Evolutionary conservation across 1,140 invertebrate genomes (phyloP).

Genomic region (Teleopsis dalmanni): DNA sequence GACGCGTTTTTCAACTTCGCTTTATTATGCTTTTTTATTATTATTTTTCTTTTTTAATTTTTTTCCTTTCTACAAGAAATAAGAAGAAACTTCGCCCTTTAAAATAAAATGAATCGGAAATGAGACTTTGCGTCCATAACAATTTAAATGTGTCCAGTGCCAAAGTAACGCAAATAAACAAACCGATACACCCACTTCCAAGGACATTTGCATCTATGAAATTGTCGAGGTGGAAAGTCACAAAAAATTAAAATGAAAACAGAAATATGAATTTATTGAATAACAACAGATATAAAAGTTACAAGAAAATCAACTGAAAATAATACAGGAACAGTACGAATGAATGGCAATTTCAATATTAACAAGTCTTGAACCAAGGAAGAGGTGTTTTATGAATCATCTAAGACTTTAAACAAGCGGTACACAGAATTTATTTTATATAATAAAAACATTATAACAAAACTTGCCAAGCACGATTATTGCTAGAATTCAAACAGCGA

Average conservation of each 20-base stretch:
- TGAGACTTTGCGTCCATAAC: not conserved
- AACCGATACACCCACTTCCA: not conserved
- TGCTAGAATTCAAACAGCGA: too few species aligned
- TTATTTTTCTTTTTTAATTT: not conserved
- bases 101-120: not conserved
- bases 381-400: too few species aligned
- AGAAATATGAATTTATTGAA: slow-evolving; percentile 3
- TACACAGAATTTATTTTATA: too few species aligned
- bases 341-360: too few species aligned
- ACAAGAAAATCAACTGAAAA: too few species aligned
- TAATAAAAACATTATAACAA: too few species aligned
- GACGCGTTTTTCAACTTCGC: too few species aligned
- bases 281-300: not conserved
- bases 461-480: too few species aligned
- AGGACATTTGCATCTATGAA: slow-evolving; percentile 10
- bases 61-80: not conserved
- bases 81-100: not conserved
- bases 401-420: too few species aligned
- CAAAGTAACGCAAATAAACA: not conserved
- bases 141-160: not conserved
- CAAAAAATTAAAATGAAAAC: not conserved
- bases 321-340: too few species aligned
- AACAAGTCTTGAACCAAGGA: too few species aligned
- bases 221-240: slow-evolving; percentile 7
- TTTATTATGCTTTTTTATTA: not conserved